Evolutionary conservation across 2,888 invertebrate genomes (phyloP).

Genomic region (Sisyra terminalis): DNA sequence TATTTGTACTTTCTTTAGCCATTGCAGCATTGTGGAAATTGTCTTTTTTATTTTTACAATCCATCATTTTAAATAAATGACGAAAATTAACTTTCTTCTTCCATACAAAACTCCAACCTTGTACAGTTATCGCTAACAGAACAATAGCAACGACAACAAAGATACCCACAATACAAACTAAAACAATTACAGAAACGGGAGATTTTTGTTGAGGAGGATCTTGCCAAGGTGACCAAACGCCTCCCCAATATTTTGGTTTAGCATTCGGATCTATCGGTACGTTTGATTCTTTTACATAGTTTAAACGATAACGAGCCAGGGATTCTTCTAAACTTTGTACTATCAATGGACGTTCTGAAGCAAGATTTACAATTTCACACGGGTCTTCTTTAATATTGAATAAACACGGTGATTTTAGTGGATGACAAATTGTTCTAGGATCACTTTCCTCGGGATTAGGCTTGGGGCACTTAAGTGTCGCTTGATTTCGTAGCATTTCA

Average conservation of each 20-base stretch:
- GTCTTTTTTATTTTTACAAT: too few relatives aligned
- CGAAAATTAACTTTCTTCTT: too few relatives aligned
- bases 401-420: conserved; percentile 27
- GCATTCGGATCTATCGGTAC: conserved; percentile 27
- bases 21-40: too few relatives aligned
- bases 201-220: conserved; percentile 21
- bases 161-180: too few relatives aligned
- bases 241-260: conserved; percentile 34
- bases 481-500: conserved; percentile 16
- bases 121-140: not conserved
- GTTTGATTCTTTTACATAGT: conserved; percentile 28
- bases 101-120: not conserved
- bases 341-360: conserved; percentile 23
- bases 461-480: conserved; percentile 19
- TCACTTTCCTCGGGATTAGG: conserved; percentile 16
- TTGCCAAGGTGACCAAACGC: conserved; percentile 40
- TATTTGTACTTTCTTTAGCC: too few relatives aligned
- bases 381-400: conserved; percentile 33
- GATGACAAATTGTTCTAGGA: conserved; percentile 19
- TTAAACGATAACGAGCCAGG: conserved; percentile 25
- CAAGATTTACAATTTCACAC: conserved; percentile 33
- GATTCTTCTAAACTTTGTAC: conserved; percentile 27
- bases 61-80: too few relatives aligned
- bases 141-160: too few relatives aligned
- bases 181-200: too few relatives aligned